These are phyloP conservation scores for Latheticus oryzae DNA, from an alignment of 2,888 invertebrate species.

Conservation along the genomic window DNA sequence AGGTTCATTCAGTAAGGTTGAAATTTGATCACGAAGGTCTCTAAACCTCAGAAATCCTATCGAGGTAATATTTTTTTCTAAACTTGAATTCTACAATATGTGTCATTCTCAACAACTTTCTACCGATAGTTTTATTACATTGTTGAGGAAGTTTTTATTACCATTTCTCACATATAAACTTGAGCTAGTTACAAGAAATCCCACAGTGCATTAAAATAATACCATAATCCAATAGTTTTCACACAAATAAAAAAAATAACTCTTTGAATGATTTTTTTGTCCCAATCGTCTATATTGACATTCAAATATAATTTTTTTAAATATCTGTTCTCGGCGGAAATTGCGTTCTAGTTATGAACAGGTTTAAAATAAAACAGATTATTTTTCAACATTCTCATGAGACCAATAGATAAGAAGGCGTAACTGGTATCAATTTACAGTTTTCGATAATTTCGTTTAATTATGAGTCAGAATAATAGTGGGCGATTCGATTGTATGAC, in stretches of 20 bases:
- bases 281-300: too few species aligned
- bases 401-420: conserved; percentile 25
- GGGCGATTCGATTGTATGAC: neutral
- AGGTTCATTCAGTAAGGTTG: conserved; percentile 10
- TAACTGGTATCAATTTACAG: conserved; percentile 12
- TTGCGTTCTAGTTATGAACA: conserved; percentile 42
- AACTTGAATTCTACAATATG: too few species aligned
- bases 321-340: conserved; percentile 36
- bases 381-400: conserved; percentile 36
- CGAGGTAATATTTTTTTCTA: conserved; percentile 17
- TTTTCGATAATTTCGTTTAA: conserved; percentile 8
- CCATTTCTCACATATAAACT: too few species aligned
- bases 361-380: conserved; percentile 31
- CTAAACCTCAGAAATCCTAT: conserved; percentile 29
- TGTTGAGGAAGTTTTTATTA: too few species aligned
- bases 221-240: too few species aligned
- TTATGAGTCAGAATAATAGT: conserved; percentile 4
- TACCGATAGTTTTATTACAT: too few species aligned
- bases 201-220: too few species aligned
- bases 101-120: too few species aligned
- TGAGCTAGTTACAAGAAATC: too few species aligned
- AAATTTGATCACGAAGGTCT: conserved; percentile 25
- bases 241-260: too few species aligned
- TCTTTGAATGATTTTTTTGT: too few species aligned
- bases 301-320: too few species aligned